Evolutionary conservation across 2,888 invertebrate species (phyloP), one percentile per base, ranked within the genome.

Genomic region (Nymphalis urticae): DNA sequence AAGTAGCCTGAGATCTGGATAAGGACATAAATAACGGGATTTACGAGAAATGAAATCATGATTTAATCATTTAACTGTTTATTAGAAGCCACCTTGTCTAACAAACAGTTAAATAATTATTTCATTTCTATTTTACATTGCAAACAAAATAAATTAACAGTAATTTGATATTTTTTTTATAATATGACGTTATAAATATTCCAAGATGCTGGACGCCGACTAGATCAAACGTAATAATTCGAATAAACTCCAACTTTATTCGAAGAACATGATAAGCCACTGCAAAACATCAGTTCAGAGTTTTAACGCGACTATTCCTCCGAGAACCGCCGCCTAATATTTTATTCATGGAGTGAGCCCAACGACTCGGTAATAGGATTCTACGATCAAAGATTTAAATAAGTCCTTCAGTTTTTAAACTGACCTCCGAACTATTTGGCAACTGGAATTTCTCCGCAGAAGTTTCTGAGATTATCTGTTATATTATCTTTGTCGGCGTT

Each of bases 371-470:
- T 73, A 72, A 75, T 70, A 68, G 71, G 72, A 76, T 77, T 75
- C 78, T 73, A 75, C 77, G 76, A 79, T 76, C 78, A 77, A 77
- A 79, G 76, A 78, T 79, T 76, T 76, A 78, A 73, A 76, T 67
- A 69, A 72, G 54, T 32, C 24, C 67, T 71, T 50, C 53, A 53
- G 56, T 58, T 66, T 70, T 70, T 66, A 50, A 51, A 32, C 56
- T 64, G 70, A 70, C 68, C 70, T 66, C 60, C 32, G 21, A 64
- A 64, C 54, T 60, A n/a, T 24, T 24, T 32, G 56, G 24, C 54
- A 54, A 24, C 24, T 54, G 27, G 54, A 53, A 24, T 21, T 4
- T 53, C 24, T 13, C 16, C 24, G 7, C 24, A 7, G 21, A 19
- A 51, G 19, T 6, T 27, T 24, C 10, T 27, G 13, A 7, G 16